Conservation (phyloP, 2,113 vertebrate species). For the Saimiri boliviensis region DNA sequence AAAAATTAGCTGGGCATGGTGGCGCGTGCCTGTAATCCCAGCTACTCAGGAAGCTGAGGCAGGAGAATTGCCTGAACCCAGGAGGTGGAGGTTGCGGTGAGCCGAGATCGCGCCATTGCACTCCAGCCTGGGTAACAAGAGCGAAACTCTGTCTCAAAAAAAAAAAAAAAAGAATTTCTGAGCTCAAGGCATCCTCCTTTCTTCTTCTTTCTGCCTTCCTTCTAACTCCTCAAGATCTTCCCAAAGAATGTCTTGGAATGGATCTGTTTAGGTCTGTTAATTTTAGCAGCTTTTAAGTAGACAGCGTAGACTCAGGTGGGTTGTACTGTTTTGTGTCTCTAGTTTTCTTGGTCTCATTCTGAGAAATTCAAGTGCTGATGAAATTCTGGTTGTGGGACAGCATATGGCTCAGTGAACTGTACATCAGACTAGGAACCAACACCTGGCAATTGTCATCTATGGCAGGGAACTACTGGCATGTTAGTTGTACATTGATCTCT, state of each 20-base stretch:
- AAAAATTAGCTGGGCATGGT: too few species aligned
- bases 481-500: neutral
- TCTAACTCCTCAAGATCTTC: constrained; percentile 6
- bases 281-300: neutral
- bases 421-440: neutral
- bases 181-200: neutral
- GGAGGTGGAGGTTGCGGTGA: too few species aligned
- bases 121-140: too few species aligned
- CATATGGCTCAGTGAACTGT: neutral
- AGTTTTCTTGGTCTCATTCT: neutral
- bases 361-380: neutral
- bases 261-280: neutral
- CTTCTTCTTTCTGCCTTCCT: neutral
- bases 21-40: too few species aligned
- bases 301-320: neutral
- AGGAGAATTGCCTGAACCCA: too few species aligned
- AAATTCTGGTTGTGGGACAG: neutral
- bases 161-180: constrained; percentile 2
- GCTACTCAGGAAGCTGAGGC: too few species aligned
- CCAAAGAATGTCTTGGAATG: neutral
- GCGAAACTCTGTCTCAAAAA: too few species aligned
- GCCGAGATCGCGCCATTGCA: too few species aligned
- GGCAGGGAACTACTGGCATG: neutral
- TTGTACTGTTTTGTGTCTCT: neutral
- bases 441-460: neutral